Evolutionary conservation across 1,140 invertebrate species (phyloP), one percentile per base, ranked within the genome.

Genomic region (Stenopsyche tienmushanensis): DNA sequence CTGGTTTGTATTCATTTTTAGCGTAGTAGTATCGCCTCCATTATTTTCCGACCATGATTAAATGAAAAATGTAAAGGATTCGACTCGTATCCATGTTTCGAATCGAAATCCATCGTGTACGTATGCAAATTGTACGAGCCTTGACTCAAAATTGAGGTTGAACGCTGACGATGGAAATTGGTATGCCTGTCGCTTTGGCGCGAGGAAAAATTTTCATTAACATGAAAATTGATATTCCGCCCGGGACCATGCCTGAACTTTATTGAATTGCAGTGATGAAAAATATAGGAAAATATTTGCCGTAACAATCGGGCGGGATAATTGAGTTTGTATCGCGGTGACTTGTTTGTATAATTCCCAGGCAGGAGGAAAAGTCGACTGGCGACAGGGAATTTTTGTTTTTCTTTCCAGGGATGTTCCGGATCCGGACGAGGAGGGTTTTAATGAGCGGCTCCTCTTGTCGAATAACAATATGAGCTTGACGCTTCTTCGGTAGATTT

Each of bases 251-350:
- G 10, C 24, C 55, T 18, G 55, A 42, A 58, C 55, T 58, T 58
- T 58, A 58, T 58, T 45, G 55, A 58, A 45, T 58, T 58, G 55
- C 55, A 58, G 55, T 29, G 41, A 45, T 58, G 55, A 58, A 58
- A 58, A 58, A 58, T 58, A 60, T 47, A 26, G 57, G 42, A 60
- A 60, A 60, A 60, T 60, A 60, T 60, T 60, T 60, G 23, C 26
- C 53, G 29, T 57, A 57, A 57, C 53, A 57, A 57, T 57, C 29
- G 53, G 34, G 41, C 17, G 3, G 57, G 20, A 60, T 60, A 60
- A 60, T 60, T 60, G 42, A 41, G 42, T 60, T 60, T 60, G 55
- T 10, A 24, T 23, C 55, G 55, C 18, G 15, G 57, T 15, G 18
- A 47, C 57, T 60, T 54, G 55, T 58, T 58, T 58, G 55, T 58